Conservation (phyloP, 2,113 vertebrate species). For the Sinocyclocheilus anshuiensis region DNA sequence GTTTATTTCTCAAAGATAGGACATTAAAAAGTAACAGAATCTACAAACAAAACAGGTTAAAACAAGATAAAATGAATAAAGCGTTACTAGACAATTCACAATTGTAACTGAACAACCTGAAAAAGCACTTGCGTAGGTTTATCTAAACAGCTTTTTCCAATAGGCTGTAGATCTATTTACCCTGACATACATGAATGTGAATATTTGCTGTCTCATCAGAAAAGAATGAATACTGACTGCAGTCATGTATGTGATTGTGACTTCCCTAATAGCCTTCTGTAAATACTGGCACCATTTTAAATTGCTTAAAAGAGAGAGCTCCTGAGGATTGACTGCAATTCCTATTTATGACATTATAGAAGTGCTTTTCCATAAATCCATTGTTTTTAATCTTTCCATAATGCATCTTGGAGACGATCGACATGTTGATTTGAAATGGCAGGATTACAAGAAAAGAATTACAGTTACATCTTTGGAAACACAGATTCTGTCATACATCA, state of each 20-base stretch:
- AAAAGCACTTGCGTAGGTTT: not conserved
- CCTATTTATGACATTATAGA: conserved; percentile 20
- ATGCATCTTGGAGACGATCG: not conserved
- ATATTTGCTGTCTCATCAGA: not conserved
- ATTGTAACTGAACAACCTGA: not conserved
- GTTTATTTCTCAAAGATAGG: conserved; percentile 56
- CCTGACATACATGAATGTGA: not conserved
- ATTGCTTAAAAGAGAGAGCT: conserved; percentile 29
- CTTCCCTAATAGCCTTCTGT: not conserved
- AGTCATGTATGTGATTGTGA: not conserved
- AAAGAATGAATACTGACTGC: conserved; percentile 8
- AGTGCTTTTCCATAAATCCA: not conserved
- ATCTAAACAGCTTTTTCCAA: conserved; percentile 4
- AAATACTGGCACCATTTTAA: not conserved
- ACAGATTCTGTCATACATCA: not conserved
- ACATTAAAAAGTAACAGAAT: conserved; percentile 46
- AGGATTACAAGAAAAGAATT: not conserved
- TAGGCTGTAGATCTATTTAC: conserved; percentile 6
- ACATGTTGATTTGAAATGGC: conserved; percentile 11
- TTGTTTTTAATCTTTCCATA: not conserved
- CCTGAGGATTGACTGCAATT: conserved; percentile 13
- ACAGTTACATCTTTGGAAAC: conserved; percentile 30
- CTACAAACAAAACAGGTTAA: conserved; percentile 45
- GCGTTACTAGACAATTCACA: not conserved
- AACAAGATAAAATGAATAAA: conserved; percentile 36